Base-by-base conservation (phyloP, 2,113 vertebrate species). In the Gnathonemus longibarbis region DNA sequence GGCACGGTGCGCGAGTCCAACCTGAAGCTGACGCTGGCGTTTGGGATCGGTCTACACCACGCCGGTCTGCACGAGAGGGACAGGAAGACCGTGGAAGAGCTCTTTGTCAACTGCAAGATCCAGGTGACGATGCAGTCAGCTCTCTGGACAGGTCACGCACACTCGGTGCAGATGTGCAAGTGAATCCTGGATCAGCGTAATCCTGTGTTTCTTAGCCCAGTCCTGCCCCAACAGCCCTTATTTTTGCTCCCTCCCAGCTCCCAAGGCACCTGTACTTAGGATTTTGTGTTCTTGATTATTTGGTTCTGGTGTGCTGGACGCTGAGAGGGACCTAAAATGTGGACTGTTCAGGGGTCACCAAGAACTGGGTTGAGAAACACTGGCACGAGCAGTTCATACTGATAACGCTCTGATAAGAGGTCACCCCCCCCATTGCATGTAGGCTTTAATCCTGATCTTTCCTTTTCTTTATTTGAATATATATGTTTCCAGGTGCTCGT, bases 21-120 rank as follows among this genome's bases (percentile, higher is more conserved):
- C 93, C 95, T 99, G 93, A 99, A 99, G 95, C 95, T 99, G 70
- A 99, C 98, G 0, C 96, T 99, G 92, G 98, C 98, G 17, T 99
- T 99, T 89, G 98, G 98, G 90, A 99, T 99, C 90, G 98, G 98
- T 88, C 97, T 99, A 96, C 98, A 99, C 92, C 98, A 99, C 35
- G 98, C 98, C 0, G 98, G 98, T 0, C 94, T 99, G 49, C 98
- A 99, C 27, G 98, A 99, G 87, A 95, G 98, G 89, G 98, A 99
- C 95, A 94, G 98, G n/a, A 98, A 96, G 93, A 99, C 98, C 0
- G 98, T 98, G 88, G 98, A 99, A 92, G 98, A 99, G 91, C 94
- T 99, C 87, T 99, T 99, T 92, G 98, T 99, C 91, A 99, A 99
- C 93, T 98, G 98, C 93, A 99, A 98, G 96, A 97, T 99, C 92